These are phyloP conservation scores for Eidolon helvum DNA, from an alignment of 2,113 vertebrate genomes.

Conservation along the genomic window DNA sequence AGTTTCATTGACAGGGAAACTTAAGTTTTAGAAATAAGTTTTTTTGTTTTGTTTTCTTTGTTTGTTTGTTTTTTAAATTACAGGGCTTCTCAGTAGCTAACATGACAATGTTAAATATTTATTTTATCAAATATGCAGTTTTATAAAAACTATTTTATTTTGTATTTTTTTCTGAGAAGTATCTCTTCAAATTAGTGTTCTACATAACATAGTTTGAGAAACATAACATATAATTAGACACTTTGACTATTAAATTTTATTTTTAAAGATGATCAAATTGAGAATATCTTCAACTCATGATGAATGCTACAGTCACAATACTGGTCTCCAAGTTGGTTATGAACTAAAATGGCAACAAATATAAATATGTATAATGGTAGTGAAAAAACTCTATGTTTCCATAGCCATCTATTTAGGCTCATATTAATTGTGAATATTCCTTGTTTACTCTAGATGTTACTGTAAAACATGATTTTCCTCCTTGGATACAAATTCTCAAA, in stretches of 20 bases:
- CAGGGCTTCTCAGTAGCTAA: background rate
- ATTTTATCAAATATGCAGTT: background rate
- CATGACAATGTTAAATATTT: background rate
- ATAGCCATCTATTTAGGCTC: background rate
- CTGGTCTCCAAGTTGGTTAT: background rate
- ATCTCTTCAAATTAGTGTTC: background rate
- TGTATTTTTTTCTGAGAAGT: background rate
- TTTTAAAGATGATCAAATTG: background rate
- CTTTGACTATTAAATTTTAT: background rate
- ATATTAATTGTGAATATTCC: background rate
- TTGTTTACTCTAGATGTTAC: background rate
- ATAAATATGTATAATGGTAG: background rate
- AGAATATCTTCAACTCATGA: background rate
- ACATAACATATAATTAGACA: background rate
- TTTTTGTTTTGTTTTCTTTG: background rate
- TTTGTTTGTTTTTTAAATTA: too few species aligned
- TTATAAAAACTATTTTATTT: background rate
- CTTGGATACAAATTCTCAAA: background rate
- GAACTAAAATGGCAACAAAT: background rate
- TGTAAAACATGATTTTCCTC: background rate
- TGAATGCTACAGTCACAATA: background rate
- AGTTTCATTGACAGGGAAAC: background rate
- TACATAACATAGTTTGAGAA: background rate
- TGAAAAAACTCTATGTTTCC: background rate
- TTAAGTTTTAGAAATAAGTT: background rate